Percentiles rank a stretch among this genome's conserved stretches.
Conservation (phyloP, 92 coral and sea anemone species). For the Epizoanthus rinbou region DNA sequence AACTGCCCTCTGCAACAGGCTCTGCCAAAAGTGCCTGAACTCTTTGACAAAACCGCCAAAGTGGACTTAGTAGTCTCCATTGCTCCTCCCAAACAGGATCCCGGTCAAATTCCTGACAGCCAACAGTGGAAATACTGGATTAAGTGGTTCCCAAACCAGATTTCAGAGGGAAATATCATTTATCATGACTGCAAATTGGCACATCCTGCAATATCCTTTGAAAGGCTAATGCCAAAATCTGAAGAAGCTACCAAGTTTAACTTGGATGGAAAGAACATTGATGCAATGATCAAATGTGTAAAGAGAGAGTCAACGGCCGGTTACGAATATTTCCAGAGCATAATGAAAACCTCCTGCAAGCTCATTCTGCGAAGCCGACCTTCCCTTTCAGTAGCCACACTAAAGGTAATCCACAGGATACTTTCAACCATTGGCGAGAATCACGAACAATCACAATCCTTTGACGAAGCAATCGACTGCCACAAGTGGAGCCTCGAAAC, state of each 20-base stretch:
- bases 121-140: slow-evolving; percentile 30
- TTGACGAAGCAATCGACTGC: not conserved
- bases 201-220: slow-evolving; percentile 4
- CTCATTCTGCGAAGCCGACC: not conserved
- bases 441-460: not conserved
- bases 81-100: slow-evolving; percentile 17
- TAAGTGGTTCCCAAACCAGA: slow-evolving; percentile 23
- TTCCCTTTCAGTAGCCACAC: not conserved
- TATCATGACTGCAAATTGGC: slow-evolving; percentile 3
- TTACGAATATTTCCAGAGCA: slow-evolving; percentile 8
- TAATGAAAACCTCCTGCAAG: slow-evolving; percentile 19
- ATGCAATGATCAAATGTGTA: slow-evolving; percentile 26
- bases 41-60: slow-evolving; percentile 20
- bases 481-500: slow-evolving; percentile 1
- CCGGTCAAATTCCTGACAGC: not conserved
- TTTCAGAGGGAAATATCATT: slow-evolving; percentile 11
- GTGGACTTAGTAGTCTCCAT: slow-evolving; percentile 24
- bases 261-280: slow-evolving; percentile 21
- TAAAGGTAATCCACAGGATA: not conserved
- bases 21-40: slow-evolving; percentile 7
- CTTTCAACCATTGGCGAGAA: not conserved
- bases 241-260: slow-evolving; percentile 3
- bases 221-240: slow-evolving; percentile 35
- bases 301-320: not conserved
- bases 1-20: slow-evolving; percentile 51